A percentile compares a stretch with the other conserved stretches of the same genome.
phyloP scores from a whole-genome alignment of 2,113 vertebrate genomes.

The Proterorhinus semilunaris region DNA sequence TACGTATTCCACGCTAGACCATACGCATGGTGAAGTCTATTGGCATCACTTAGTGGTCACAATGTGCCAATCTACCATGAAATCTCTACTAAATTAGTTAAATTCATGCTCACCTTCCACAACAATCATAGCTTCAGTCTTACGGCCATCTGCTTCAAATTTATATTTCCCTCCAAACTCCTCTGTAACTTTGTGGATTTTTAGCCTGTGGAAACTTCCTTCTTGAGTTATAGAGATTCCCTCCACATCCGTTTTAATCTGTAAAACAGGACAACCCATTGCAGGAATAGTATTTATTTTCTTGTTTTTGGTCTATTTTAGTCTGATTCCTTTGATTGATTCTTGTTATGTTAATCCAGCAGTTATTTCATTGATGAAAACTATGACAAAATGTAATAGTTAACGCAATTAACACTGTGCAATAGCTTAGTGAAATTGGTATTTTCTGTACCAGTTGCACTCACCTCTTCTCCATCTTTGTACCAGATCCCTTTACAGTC shows the following conservation, averaged over 20 bases:
- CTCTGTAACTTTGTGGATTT: conserved; percentile 76
- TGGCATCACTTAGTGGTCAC: not conserved
- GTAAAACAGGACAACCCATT: conserved; percentile 13
- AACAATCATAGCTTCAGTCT: conserved; percentile 73
- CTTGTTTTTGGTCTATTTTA: too few relatives aligned
- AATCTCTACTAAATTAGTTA: too few relatives aligned
- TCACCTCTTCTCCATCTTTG: conserved; percentile 86
- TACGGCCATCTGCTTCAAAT: conserved; percentile 82
- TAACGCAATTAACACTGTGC: not conserved
- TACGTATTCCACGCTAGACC: too few relatives aligned
- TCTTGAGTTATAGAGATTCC: conserved; percentile 78
- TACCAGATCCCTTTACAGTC: conserved; percentile 81
- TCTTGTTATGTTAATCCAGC: too few relatives aligned
- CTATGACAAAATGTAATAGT: too few relatives aligned
- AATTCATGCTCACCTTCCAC: conserved; percentile 74
- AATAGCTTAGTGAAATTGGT: not conserved
- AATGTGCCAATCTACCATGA: not conserved
- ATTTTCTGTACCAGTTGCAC: not conserved
- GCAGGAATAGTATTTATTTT: too few relatives aligned
- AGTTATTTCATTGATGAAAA: too few relatives aligned
- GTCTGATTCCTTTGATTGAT: too few relatives aligned
- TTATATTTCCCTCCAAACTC: conserved; percentile 83
- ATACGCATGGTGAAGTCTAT: too few relatives aligned
- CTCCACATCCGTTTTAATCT: conserved; percentile 77
- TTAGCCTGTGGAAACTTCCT: conserved; percentile 79